A percentile compares a stretch with the other conserved stretches of the same genome.
Conservation (phyloP, 2,888 invertebrate species). For the Steinernema hermaphroditum region DNA sequence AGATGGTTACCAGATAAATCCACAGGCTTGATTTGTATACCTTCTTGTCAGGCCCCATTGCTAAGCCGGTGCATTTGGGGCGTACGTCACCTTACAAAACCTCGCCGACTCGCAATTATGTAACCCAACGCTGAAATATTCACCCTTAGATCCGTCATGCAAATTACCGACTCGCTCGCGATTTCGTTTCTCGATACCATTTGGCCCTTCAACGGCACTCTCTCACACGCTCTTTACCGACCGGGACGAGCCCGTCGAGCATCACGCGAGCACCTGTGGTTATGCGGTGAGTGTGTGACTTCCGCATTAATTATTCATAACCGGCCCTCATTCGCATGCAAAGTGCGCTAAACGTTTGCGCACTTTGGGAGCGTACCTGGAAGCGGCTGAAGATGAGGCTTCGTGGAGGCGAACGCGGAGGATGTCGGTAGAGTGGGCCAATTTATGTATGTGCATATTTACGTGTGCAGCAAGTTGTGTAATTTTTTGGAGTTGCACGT, state of each 20-base stretch:
- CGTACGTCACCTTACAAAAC: neutral
- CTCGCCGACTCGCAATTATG: conserved; percentile 9
- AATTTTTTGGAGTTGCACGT: no score
- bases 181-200: conserved; percentile 24
- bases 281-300: conserved; percentile 31
- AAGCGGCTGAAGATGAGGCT: conserved; percentile 16
- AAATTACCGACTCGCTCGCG: conserved; percentile 26
- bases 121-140: neutral
- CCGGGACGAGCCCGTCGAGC: conserved; percentile 1
- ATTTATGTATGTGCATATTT: conserved; percentile 30
- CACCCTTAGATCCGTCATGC: neutral
- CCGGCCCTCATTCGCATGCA: conserved; percentile 27
- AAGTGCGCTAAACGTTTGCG: conserved; percentile 31
- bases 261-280: conserved; percentile 24
- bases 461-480: conserved; percentile 4
- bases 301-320: conserved; percentile 22
- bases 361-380: conserved; percentile 25
- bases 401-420: neutral
- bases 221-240: conserved; percentile 13
- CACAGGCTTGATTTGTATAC: no score
- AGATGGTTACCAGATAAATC: no score
- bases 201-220: conserved; percentile 4
- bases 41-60: no score
- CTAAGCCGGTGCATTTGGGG: no score
- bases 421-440: neutral